These are phyloP conservation scores for Bucco capensis DNA, from an alignment of 2,113 vertebrate species.

Conservation along the genomic window DNA sequence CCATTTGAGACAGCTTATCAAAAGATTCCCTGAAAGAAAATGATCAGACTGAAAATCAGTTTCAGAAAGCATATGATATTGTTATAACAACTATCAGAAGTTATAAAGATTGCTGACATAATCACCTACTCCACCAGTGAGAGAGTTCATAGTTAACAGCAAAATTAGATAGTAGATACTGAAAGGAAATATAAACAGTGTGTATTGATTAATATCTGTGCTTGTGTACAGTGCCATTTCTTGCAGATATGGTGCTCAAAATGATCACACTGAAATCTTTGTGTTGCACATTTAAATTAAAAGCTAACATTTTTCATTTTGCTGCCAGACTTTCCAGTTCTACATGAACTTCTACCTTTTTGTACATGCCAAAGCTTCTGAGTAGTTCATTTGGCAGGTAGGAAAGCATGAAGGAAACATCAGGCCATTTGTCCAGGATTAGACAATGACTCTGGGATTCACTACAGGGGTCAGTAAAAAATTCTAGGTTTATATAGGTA, in stretches of 20 bases:
- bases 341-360: not conserved
- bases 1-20: slow-evolving; percentile 84
- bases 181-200: not conserved
- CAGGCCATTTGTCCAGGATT: not conserved
- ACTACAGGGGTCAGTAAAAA: not conserved
- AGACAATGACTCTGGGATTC: not conserved
- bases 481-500: not conserved
- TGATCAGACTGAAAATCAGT: not conserved
- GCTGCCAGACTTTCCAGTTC: not conserved
- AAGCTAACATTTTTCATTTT: not conserved
- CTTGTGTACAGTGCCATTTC: not conserved
- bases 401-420: not conserved
- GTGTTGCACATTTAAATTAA: not conserved
- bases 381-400: not conserved
- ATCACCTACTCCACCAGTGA: not conserved
- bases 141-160: not conserved
- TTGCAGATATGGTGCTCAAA: not conserved
- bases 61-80: not conserved
- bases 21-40: slow-evolving; percentile 81
- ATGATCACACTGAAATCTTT: not conserved
- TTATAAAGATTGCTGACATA: not conserved
- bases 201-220: not conserved
- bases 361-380: not conserved
- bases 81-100: not conserved
- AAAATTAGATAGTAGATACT: not conserved